Base-by-base conservation (phyloP, 2,888 invertebrate species). In the Pandemis cinnamomeana region DNA sequence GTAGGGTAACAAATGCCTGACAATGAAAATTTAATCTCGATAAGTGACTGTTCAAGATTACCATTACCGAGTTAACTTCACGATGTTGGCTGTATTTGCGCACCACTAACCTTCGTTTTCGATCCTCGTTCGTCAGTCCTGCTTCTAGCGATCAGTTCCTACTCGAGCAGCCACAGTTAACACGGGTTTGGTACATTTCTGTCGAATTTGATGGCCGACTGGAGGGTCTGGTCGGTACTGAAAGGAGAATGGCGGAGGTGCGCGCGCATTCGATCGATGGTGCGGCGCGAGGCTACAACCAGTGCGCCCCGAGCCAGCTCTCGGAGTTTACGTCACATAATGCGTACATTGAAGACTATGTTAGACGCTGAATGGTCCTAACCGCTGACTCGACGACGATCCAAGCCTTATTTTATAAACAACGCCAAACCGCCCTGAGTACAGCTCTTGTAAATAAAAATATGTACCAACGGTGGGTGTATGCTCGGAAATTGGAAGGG, bases 251-350 rank as follows among this genome's bases (percentile, higher is more conserved):
- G 90, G 88, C 84, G 84, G 81, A 84, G 87, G 10, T 93, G 93
- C 93, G 93, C 93, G 93, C 93, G 93, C 93, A 91, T 10, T 58
- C 90, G 90, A 93, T 93, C 93, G 93, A 93, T 93, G 85, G 79
- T 86, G 90, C 88, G 92, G 93, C 93, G 86, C 86, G 92, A 89
- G 88, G 86, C 87, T 86, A 85, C 86, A 84, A 83, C 83, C 84
- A 85, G 82, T 82, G 83, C 84, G 85, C 83, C 85, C 82, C 75
- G 76, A 83, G 86, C 86, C 87, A 84, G 86, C 86, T 86, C 85
- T 83, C 87, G 87, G 88, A 86, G 89, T 93, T 92, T 92, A 92
- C 93, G 92, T 93, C 93, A 93, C 88, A 86, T 86, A 85, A 87
- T 92, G 92, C 93, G 92, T 92, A 93, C 92, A 92, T 91, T 90